These are phyloP conservation scores for Frankliniella fusca DNA, from an alignment of 2,888 invertebrate genomes.

Conservation along the genomic window DNA sequence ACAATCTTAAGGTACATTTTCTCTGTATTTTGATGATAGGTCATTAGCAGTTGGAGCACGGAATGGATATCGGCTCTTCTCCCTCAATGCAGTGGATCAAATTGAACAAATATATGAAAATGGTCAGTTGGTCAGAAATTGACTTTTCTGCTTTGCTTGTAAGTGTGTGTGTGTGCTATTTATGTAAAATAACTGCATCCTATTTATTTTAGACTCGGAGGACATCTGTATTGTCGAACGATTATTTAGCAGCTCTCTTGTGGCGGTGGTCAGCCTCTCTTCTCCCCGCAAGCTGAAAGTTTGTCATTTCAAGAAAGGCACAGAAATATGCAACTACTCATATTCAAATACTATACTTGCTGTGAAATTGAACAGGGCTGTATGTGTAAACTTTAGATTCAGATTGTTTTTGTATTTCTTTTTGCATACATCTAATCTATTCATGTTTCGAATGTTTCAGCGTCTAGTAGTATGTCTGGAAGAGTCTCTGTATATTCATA, in stretches of 20 bases:
- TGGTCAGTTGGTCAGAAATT: constrained; percentile 49
- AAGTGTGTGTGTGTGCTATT: neutral
- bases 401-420: neutral
- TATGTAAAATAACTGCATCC: neutral
- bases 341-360: constrained; percentile 92
- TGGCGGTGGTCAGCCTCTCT: constrained; percentile 87
- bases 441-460: constrained; percentile 50
- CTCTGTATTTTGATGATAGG: constrained; percentile 51
- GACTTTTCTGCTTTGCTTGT: neutral
- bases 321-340: constrained; percentile 96
- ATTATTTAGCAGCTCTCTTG: constrained; percentile 93
- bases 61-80: constrained; percentile 84
- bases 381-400: constrained; percentile 44
- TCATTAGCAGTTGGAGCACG: constrained; percentile 90
- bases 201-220: constrained; percentile 55
- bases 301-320: constrained; percentile 95
- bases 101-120: constrained; percentile 87
- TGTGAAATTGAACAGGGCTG: constrained; percentile 90
- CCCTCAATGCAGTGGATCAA: constrained; percentile 75
- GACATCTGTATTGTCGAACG: constrained; percentile 91
- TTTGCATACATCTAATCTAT: constrained; percentile 30
- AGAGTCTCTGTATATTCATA: constrained; percentile 96
- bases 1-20: constrained; percentile 29
- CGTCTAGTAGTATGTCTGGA: constrained; percentile 95
- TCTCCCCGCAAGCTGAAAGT: constrained; percentile 90